phyloP scores from a whole-genome alignment of 2,797 vertebrate genomes.

The Moxostoma hubbsi region DNA sequence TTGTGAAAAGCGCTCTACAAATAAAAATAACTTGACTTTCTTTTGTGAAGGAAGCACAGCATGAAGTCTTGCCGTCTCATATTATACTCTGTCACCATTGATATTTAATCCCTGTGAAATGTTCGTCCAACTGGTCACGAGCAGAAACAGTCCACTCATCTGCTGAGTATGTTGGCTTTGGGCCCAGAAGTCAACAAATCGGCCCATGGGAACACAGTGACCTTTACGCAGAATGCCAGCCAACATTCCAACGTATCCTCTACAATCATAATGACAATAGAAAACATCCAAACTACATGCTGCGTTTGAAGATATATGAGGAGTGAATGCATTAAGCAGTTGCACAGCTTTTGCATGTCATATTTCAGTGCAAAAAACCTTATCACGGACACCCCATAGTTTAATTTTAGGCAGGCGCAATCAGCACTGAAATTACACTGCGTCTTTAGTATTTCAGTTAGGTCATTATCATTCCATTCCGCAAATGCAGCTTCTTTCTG shows the following conservation, averaged over 20 bases:
- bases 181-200: constrained; percentile 33
- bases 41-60: neutral
- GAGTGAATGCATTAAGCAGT: too few relatives aligned
- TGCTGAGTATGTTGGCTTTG: constrained; percentile 24
- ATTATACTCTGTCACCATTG: neutral
- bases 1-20: too few relatives aligned
- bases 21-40: too few relatives aligned
- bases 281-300: constrained; percentile 6
- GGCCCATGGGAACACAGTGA: constrained; percentile 21
- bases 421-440: too few relatives aligned
- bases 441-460: too few relatives aligned
- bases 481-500: too few relatives aligned
- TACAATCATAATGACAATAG: neutral
- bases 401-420: too few relatives aligned
- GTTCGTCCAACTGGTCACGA: neutral
- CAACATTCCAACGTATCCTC: neutral
- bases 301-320: neutral
- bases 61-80: constrained; percentile 16
- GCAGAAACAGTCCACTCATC: constrained; percentile 5
- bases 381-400: too few relatives aligned
- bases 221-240: constrained; percentile 32
- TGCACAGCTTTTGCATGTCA: too few relatives aligned
- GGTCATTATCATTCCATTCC: too few relatives aligned
- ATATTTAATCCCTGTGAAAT: neutral
- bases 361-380: too few relatives aligned